These are phyloP conservation scores for Isichthys henryi DNA, from an alignment of 2,113 vertebrate species.

Conservation along the genomic window DNA sequence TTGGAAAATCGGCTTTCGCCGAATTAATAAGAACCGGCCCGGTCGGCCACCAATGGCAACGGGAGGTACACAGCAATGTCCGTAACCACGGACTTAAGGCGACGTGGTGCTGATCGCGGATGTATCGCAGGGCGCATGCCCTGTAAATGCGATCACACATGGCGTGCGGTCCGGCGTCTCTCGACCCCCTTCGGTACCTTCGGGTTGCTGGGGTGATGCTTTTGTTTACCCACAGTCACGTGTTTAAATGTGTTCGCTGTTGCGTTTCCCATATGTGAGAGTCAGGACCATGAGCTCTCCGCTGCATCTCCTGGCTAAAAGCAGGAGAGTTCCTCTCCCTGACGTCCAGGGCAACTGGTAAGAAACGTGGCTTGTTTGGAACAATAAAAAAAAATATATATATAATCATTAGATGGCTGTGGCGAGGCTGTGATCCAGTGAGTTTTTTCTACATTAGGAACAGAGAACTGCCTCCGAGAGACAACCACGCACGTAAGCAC, in stretches of 20 bases:
- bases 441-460: conserved; percentile 11
- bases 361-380: background rate
- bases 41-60: background rate
- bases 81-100: background rate
- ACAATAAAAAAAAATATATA: background rate
- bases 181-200: background rate
- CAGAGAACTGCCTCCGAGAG: conserved; percentile 31
- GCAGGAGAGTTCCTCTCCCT: conserved; percentile 44
- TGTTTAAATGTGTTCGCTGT: background rate
- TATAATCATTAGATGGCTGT: background rate
- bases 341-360: conserved; percentile 33
- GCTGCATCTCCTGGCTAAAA: conserved; percentile 56
- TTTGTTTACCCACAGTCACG: background rate
- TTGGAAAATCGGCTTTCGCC: background rate
- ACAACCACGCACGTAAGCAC: conserved; percentile 44
- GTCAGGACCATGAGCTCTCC: conserved; percentile 55
- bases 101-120: background rate
- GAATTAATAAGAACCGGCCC: background rate
- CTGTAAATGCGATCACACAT: background rate
- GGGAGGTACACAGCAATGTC: background rate
- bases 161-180: background rate
- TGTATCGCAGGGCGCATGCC: background rate
- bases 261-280: background rate
- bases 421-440: background rate
- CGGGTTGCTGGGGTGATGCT: background rate